Evolutionary conservation across 1,140 invertebrate species (phyloP).

Genomic region (Calliphora vicina): DNA sequence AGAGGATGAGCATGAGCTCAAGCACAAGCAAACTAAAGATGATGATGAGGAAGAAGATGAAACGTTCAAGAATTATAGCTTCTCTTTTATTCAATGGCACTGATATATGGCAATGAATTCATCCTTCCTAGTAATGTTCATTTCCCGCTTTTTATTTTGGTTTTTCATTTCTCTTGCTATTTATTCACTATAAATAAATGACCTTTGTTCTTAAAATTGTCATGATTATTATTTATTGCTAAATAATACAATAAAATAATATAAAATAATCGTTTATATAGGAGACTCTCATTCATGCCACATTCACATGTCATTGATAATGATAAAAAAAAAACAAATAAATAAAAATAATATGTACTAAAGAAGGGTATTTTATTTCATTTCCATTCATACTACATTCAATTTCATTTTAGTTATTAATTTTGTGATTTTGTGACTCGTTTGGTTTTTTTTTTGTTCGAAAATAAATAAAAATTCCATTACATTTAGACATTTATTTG

Average conservation of each 20-base stretch:
- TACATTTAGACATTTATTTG: conserved; percentile 14
- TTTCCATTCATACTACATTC: background rate
- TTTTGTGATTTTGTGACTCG: conserved; percentile 21
- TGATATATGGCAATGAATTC: background rate
- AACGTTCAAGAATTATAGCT: conserved; percentile 1
- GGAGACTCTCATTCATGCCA: background rate
- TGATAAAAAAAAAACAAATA: too few relatives aligned
- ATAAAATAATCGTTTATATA: background rate
- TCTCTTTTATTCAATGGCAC: background rate
- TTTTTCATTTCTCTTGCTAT: background rate
- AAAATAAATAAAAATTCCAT: conserved; percentile 33
- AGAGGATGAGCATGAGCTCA: background rate
- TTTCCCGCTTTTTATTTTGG: background rate
- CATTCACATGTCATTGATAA: background rate
- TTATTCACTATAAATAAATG: conserved; percentile 8
- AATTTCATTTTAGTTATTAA: background rate
- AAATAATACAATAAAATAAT: conserved; percentile 30
- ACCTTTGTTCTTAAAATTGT: conserved; percentile 17
- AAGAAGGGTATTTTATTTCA: background rate
- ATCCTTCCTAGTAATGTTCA: background rate
- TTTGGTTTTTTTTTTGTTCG: background rate
- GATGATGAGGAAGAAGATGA: background rate
- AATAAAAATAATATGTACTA: background rate
- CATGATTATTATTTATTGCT: conserved; percentile 27
- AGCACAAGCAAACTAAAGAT: background rate